Percentiles rank a stretch among this genome's conserved stretches.
Evolutionary conservation across 2,113 vertebrate species (phyloP).

Genomic region (Neoarius graeffei): DNA sequence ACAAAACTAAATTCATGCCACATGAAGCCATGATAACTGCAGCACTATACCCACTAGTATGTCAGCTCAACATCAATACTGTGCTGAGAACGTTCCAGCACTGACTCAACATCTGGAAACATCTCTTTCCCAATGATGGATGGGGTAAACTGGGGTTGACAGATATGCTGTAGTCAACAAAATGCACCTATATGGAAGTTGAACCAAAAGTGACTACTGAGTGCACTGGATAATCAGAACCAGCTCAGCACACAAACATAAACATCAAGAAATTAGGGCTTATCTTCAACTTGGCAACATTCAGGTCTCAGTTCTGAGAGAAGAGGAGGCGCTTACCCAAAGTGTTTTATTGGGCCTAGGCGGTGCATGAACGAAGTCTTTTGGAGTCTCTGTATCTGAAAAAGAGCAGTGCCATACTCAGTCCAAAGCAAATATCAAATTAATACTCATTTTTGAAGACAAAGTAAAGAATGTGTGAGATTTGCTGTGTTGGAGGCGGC

Average conservation of each 20-base stretch:
- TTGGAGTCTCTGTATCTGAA: conserved; percentile 66
- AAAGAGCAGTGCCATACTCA: conserved; percentile 61
- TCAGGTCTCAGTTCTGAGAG: conserved; percentile 55
- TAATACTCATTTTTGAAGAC: neutral
- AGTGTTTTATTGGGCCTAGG: conserved; percentile 75
- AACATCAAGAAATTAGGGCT: neutral
- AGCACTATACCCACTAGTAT: neutral
- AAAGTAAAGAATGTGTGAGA: neutral
- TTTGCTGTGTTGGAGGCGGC: neutral
- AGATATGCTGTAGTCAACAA: neutral
- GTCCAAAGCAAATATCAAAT: conserved; percentile 54
- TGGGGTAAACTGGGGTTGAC: neutral
- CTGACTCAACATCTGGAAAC: neutral
- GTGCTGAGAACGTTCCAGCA: neutral
- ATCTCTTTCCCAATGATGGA: neutral
- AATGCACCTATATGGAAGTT: neutral
- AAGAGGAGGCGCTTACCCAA: conserved; percentile 70
- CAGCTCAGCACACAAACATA: too few relatives aligned
- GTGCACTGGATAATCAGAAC: neutral
- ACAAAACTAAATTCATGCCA: neutral
- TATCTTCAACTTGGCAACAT: neutral
- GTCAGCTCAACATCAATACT: neutral
- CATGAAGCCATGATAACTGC: neutral
- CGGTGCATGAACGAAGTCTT: conserved; percentile 85
- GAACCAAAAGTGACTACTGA: neutral